phyloP scores from a whole-genome alignment of 2,888 invertebrate species.

The Nephrotoma guestfalica region DNA sequence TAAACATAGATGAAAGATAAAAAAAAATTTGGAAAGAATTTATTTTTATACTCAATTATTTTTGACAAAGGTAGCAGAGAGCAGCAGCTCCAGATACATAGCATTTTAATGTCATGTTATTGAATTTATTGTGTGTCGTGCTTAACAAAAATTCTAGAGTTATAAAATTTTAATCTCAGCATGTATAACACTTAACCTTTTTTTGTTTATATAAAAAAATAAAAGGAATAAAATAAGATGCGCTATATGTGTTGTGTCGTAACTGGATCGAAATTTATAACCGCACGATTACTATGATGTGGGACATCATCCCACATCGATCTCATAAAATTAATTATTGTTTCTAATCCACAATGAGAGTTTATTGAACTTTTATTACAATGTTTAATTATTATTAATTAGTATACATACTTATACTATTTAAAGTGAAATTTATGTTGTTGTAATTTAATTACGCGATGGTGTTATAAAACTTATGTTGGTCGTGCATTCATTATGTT shows the following conservation, averaged over 20 bases:
- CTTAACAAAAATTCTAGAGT: no score
- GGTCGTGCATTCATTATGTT: background rate
- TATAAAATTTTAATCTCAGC: background rate
- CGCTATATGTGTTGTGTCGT: background rate
- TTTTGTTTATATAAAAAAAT: background rate
- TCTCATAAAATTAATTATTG: background rate
- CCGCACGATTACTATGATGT: no score
- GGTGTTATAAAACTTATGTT: background rate
- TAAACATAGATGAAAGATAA: background rate
- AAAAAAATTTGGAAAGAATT: background rate
- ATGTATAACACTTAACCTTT: background rate
- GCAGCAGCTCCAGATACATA: background rate
- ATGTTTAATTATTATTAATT: background rate
- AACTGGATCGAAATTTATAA: background rate
- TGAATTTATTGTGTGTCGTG: background rate
- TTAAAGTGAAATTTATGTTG: background rate
- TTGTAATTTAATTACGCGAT: background rate
- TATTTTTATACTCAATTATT: background rate
- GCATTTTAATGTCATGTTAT: background rate
- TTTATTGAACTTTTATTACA: background rate
- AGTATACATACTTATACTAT: background rate
- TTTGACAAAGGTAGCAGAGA: background rate
- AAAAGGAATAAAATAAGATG: background rate
- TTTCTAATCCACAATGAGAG: background rate
- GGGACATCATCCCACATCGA: background rate